phyloP scores from a whole-genome alignment of 2,888 invertebrate genomes.

The Hydriomena furcata region DNA sequence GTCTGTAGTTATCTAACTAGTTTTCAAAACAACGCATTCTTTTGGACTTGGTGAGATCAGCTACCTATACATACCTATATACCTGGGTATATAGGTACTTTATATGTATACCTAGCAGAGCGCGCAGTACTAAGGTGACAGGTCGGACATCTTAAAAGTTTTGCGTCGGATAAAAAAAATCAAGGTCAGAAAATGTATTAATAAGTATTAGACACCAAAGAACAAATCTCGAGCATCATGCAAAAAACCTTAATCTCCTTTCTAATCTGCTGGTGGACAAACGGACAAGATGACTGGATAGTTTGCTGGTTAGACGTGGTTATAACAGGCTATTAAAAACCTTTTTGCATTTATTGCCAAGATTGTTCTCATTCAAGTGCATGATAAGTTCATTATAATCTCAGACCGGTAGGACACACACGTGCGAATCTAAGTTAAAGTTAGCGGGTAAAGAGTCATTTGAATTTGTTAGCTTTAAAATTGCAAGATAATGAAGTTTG shows the following conservation, averaged over 20 bases:
- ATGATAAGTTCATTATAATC: slow-evolving; percentile 63
- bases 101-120: no score
- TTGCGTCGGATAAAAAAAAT: slow-evolving; percentile 40
- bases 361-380: slow-evolving; percentile 54
- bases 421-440: slow-evolving; percentile 27
- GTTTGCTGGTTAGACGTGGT: neutral
- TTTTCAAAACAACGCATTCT: no score
- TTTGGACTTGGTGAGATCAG: no score
- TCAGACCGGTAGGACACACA: slow-evolving; percentile 34
- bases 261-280: slow-evolving; percentile 38
- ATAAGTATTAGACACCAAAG: slow-evolving; percentile 47
- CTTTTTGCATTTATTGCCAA: slow-evolving; percentile 61
- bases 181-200: slow-evolving; percentile 64
- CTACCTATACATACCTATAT: no score
- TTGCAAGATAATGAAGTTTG: slow-evolving; percentile 38
- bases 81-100: no score
- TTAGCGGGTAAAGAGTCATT: slow-evolving; percentile 4
- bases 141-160: no score
- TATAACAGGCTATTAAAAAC: slow-evolving; percentile 31
- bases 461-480: neutral
- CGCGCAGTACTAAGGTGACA: no score
- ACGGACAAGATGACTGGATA: slow-evolving; percentile 11
- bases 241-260: slow-evolving; percentile 52
- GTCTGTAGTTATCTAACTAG: no score
- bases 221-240: slow-evolving; percentile 43